Evolutionary conservation across 2,797 vertebrate genomes (phyloP), one percentile per base, ranked within the genome.

Genomic region (Pangasius larnaudii): DNA sequence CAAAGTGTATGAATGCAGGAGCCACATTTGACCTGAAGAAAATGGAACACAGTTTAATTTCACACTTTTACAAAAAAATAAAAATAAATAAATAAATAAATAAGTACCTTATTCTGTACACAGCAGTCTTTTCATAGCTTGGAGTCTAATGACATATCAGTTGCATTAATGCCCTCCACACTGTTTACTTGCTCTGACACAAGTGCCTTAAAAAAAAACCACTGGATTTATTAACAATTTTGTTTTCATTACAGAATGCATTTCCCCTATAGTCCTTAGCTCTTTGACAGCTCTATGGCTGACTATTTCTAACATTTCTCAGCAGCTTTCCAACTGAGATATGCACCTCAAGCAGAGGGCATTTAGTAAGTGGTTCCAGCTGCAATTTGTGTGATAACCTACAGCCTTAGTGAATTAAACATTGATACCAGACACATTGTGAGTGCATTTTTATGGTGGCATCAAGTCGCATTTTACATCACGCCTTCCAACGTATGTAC

Each of bases 391-490:
- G 13, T n/a, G 58, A 61, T n/a, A 81, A 81, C 33, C 36, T 59
- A 81, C 33, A 61, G 56, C 22, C 24, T 81, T 80, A 80, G 58
- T n/a, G 24, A 59, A 61, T 61, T 81, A 42, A 81, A 27, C 79
- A 39, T 36, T 58, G 59, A 59, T 46, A 49, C 63, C 59, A 46
- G 80, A n/a, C 7, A 0, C 80, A 63, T 63, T 63, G 7, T 46
- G 58, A 63, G 39, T 82, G 58, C 24, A 63, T 63, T 46, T 46
- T 42, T 42, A 5, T 1, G 22, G 24, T 39, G 13, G 36, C 58
- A 27, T 63, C 7, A 63, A 61, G 58, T 61, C 13, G 0, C 13
- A n/a, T 82, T 82, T 46, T 81, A 42, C 58, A 27, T 59, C 11
- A 13, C 6, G 33, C 10, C 30, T 81, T 61, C 9, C 27, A 5